These are phyloP conservation scores for Drosophila serrata DNA, from an alignment of 1,140 invertebrate species.

Conservation along the genomic window DNA sequence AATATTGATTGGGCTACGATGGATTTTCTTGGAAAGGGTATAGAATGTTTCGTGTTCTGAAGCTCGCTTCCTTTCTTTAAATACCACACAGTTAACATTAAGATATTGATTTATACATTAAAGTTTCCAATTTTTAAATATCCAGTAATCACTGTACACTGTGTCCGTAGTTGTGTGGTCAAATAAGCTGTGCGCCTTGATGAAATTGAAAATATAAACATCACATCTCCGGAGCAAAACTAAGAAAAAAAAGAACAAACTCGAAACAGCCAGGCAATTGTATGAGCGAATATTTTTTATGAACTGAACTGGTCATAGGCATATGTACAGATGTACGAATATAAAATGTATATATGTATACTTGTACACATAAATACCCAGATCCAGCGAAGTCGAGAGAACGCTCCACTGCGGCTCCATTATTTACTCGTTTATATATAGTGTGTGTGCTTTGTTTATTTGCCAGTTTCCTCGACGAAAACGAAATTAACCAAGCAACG, in stretches of 20 bases:
- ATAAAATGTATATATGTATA: slow-evolving; percentile 5
- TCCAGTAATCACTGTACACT: slow-evolving; percentile 14
- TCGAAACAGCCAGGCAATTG: slow-evolving; percentile 38
- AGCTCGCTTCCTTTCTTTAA: too few relatives aligned
- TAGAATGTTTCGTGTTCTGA: too few relatives aligned
- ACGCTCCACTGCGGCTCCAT: slow-evolving; percentile 63
- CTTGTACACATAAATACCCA: slow-evolving; percentile 13
- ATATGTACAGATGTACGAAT: slow-evolving; percentile 11
- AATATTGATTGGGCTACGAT: too few relatives aligned
- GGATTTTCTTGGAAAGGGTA: too few relatives aligned
- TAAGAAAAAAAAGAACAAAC: slow-evolving; percentile 47
- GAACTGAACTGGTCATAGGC: slow-evolving; percentile 47
- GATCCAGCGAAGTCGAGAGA: slow-evolving; percentile 44
- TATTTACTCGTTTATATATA: slow-evolving; percentile 48
- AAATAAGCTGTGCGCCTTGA: slow-evolving; percentile 57
- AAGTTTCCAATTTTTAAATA: too few relatives aligned
- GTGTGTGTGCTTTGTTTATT: slow-evolving; percentile 75
- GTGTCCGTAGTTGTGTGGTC: slow-evolving; percentile 58
- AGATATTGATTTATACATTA: too few relatives aligned
- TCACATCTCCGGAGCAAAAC: slow-evolving; percentile 43
- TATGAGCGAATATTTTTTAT: slow-evolving; percentile 68
- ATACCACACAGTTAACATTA: too few relatives aligned
- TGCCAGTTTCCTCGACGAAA: slow-evolving; percentile 70
- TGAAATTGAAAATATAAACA: slow-evolving; percentile 79
- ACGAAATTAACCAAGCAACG: slow-evolving; percentile 71